These are phyloP conservation scores for Haplotaxodon microlepis DNA, from an alignment of 2,113 vertebrate species.

Conservation along the genomic window DNA sequence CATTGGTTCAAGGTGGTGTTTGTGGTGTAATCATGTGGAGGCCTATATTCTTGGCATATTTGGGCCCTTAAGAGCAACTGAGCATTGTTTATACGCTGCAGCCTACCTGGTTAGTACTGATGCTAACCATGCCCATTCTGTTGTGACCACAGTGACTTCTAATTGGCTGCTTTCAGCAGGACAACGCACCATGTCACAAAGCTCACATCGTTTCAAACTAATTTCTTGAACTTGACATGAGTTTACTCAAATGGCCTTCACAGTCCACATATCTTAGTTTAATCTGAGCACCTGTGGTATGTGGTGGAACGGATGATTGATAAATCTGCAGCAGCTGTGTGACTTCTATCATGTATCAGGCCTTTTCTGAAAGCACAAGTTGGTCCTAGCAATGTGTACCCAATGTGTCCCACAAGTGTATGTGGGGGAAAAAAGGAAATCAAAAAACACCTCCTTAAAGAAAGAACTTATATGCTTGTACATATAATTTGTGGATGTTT, in stretches of 20 bases:
- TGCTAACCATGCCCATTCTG: background rate
- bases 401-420: background rate
- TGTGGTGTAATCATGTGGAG: background rate
- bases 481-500: background rate
- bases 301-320: background rate
- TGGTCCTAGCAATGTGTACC: background rate
- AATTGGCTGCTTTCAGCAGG: background rate
- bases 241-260: background rate
- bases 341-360: background rate
- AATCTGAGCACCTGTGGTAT: background rate
- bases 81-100: background rate
- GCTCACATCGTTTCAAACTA: background rate
- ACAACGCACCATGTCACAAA: background rate
- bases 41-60: background rate
- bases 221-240: background rate
- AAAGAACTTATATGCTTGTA: background rate
- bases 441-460: background rate
- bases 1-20: background rate
- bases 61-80: background rate
- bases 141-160: background rate
- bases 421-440: rapidly evolving
- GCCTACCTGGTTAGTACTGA: background rate
- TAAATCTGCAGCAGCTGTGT: background rate
- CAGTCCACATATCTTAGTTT: background rate
- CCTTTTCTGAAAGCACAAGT: background rate